phyloP scores from a whole-genome alignment of 2,888 invertebrate species.

The Geotrupes spiniger region DNA sequence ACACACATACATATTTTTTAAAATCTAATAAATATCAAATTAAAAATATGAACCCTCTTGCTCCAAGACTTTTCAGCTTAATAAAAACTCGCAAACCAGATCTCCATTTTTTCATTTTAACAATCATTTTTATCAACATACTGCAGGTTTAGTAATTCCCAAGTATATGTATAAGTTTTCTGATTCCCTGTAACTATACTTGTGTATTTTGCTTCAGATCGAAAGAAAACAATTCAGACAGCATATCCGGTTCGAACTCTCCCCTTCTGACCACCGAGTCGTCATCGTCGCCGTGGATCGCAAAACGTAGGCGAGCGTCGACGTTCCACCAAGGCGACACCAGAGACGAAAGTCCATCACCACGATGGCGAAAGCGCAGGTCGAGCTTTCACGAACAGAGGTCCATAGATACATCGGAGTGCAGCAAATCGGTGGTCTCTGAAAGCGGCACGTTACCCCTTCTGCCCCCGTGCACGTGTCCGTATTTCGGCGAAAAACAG shows the following conservation, averaged over 20 bases:
- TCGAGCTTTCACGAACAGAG: slow-evolving; percentile 53
- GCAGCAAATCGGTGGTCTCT: slow-evolving; percentile 18
- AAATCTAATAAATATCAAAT: too few relatives aligned
- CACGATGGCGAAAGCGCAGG: slow-evolving; percentile 48
- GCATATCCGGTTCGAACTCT: slow-evolving; percentile 42
- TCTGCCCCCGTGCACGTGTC: slow-evolving; percentile 77
- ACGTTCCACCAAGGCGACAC: slow-evolving; percentile 54
- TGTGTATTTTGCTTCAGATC: slow-evolving; percentile 30
- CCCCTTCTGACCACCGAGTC: slow-evolving; percentile 39
- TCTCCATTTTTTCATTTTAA: too few relatives aligned
- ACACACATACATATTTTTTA: too few relatives aligned
- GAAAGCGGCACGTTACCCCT: slow-evolving; percentile 47
- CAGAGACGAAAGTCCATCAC: slow-evolving; percentile 44
- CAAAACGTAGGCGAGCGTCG: slow-evolving; percentile 49
- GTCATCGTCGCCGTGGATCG: slow-evolving; percentile 37
- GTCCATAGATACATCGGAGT: slow-evolving; percentile 26
- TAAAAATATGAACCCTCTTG: too few relatives aligned
- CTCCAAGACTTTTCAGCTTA: too few relatives aligned
- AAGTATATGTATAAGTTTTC: too few relatives aligned
- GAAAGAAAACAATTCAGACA: slow-evolving; percentile 36
- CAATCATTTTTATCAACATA: too few relatives aligned
- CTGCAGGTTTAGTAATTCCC: too few relatives aligned
- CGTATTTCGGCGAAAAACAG: slow-evolving; percentile 73
- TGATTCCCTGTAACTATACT: too few relatives aligned
- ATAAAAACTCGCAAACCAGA: too few relatives aligned